Evolutionary conservation across 2,888 invertebrate genomes (phyloP), one percentile per base, ranked within the genome.

Genomic region (Choristoneura rosaceana): DNA sequence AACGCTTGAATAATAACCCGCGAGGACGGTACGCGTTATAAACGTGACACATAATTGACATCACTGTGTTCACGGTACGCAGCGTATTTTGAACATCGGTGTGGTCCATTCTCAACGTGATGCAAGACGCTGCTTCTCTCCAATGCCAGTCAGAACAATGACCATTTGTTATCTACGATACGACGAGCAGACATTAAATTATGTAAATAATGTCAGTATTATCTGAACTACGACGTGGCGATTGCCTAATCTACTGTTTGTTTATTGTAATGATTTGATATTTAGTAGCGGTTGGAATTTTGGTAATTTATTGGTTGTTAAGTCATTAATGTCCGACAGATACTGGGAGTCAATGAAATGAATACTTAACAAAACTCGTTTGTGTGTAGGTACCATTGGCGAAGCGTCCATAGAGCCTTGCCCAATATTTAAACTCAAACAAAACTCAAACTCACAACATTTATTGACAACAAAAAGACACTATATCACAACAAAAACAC

Each of bases 141-240:
- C 65, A 70, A 41, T 62, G 73, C 66, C 73, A 70, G 14, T 17
- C 38, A 70, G 55, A 70, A 74, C 55, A 74, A 66, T 74, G 73
- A 70, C 73, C 74, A 70, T 65, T 52, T 38, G 62, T 58, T 69
- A 61, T 65, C 70, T 58, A n/a, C 52, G 58, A 62, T 66, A 58
- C 25, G 71, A 68, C 68, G 69, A 34, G 25, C 38, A 64, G 43
- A 45, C 69, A 69, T 47, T 68, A 73, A 73, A 68, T 73, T 45
- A 73, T 64, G n/a, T 69, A 69, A 64, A 68, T 73, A 33, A 69
- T 63, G 62, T 73, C 50, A 45, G 33, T 64, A 43, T 60, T 64
- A 68, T 63, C 71, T 59, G 43, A 63, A 45, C 52, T 50, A 50
- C 47, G 47, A 2, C 47, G 47, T 38, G 63, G 47, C 47, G 68